These are phyloP conservation scores for Acanthornis magna DNA, from an alignment of 2,797 vertebrate species.

Conservation along the genomic window DNA sequence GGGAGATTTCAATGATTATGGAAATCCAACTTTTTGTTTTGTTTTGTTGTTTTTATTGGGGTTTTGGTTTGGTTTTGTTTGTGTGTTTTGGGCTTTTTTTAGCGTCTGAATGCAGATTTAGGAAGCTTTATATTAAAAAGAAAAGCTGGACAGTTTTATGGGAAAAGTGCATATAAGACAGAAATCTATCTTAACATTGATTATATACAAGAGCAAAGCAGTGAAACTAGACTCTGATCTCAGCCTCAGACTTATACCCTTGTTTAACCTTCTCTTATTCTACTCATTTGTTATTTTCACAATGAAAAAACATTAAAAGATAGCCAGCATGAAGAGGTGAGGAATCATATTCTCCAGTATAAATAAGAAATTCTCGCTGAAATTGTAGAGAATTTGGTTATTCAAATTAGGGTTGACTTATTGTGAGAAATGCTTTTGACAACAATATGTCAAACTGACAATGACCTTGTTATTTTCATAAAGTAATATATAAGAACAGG, in stretches of 20 bases:
- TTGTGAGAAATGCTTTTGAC: neutral
- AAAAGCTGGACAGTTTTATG: neutral
- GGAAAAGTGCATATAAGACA: neutral
- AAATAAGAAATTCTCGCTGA: neutral
- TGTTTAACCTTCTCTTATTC: neutral
- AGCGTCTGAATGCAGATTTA: neutral
- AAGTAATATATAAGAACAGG: neutral
- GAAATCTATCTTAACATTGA: neutral
- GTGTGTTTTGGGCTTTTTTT: neutral
- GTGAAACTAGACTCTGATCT: neutral
- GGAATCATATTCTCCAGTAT: neutral
- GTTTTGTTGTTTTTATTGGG: fast-evolving
- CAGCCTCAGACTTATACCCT: neutral
- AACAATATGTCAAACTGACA: neutral
- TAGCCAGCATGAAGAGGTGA: neutral
- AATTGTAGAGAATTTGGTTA: neutral
- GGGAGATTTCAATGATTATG: neutral
- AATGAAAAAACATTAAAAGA: neutral
- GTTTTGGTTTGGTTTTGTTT: too few species aligned
- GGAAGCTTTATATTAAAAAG: neutral
- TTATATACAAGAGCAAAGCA: neutral
- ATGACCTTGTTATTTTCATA: neutral
- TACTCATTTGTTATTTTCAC: neutral
- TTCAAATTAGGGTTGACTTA: neutral
- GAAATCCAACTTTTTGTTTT: fast-evolving